Evolutionary conservation across 1,140 invertebrate genomes (phyloP).

Genomic region (Pollicipes pollicipes): DNA sequence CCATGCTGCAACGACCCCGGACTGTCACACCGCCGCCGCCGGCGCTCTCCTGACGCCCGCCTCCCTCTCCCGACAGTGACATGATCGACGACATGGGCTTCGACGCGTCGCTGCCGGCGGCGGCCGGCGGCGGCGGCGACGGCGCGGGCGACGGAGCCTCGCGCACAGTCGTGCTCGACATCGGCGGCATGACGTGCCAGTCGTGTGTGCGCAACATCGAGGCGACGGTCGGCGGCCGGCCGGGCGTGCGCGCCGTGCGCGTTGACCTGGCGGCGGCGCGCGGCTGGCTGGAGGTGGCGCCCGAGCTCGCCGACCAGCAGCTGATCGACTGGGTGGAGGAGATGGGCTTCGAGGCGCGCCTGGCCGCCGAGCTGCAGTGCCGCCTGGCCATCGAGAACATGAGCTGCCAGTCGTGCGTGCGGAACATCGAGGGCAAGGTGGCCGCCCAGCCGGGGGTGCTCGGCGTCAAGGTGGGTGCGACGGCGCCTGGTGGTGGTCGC

Average conservation of each 20-base stretch:
- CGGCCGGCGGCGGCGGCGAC: background rate
- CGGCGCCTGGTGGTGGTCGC: no score
- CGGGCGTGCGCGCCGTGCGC: slow-evolving; percentile 42
- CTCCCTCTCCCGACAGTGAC: slow-evolving; percentile 23
- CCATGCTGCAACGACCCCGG: no score
- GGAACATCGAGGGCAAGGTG: slow-evolving; percentile 43
- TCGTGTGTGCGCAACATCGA: slow-evolving; percentile 62
- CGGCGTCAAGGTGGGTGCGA: no score
- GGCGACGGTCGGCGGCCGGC: slow-evolving; percentile 35
- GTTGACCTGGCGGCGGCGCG: slow-evolving; percentile 33
- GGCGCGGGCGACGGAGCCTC: no score
- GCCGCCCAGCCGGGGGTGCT: no score
- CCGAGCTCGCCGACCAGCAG: background rate
- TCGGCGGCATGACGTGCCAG: slow-evolving; percentile 66
- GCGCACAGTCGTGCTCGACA: slow-evolving; percentile 24
- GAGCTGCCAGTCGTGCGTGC: slow-evolving; percentile 67
- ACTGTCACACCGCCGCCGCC: no score
- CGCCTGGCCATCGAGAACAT: slow-evolving; percentile 48
- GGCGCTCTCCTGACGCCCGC: no score
- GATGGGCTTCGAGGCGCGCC: slow-evolving; percentile 43
- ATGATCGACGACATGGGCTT: slow-evolving; percentile 58
- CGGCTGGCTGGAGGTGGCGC: background rate
- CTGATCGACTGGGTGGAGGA: background rate
- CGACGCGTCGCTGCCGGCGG: slow-evolving; percentile 7
- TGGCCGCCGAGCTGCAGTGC: slow-evolving; percentile 38